Conservation (phyloP, 2,797 vertebrate genomes). For the Artibeus jamaicensis region DNA sequence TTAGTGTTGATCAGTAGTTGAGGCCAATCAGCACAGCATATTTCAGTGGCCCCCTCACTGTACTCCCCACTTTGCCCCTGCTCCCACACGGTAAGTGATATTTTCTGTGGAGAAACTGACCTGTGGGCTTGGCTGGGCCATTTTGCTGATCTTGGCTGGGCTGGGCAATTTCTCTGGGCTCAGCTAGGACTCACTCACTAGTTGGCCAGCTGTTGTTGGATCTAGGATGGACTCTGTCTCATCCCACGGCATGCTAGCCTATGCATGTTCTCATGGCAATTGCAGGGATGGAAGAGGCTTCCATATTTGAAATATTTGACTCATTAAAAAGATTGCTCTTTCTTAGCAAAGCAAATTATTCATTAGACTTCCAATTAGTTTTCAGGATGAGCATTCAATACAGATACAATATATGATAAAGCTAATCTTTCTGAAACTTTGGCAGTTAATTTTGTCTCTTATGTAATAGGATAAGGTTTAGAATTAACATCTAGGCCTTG, state of each 20-base stretch:
- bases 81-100: neutral
- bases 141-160: neutral
- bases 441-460: conserved; percentile 68
- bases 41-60: neutral
- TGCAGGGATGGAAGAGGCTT: neutral
- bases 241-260: neutral
- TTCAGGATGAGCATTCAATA: conserved; percentile 56
- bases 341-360: conserved; percentile 60
- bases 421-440: conserved; percentile 66
- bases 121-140: neutral
- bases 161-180: neutral
- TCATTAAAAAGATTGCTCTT: conserved; percentile 29
- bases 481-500: conserved; percentile 61
- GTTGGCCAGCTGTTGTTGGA: neutral
- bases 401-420: conserved; percentile 63
- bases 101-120: neutral
- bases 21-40: neutral
- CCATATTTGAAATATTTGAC: conserved; percentile 50
- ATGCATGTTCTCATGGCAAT: neutral
- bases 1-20: neutral
- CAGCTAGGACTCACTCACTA: neutral
- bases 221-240: neutral
- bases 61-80: neutral
- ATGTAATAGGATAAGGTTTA: conserved; percentile 61
- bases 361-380: conserved; percentile 67